Percentiles rank a stretch among this genome's conserved stretches.
Evolutionary conservation across 2,797 vertebrate genomes (phyloP).

Genomic region (Sardinella longiceps): DNA sequence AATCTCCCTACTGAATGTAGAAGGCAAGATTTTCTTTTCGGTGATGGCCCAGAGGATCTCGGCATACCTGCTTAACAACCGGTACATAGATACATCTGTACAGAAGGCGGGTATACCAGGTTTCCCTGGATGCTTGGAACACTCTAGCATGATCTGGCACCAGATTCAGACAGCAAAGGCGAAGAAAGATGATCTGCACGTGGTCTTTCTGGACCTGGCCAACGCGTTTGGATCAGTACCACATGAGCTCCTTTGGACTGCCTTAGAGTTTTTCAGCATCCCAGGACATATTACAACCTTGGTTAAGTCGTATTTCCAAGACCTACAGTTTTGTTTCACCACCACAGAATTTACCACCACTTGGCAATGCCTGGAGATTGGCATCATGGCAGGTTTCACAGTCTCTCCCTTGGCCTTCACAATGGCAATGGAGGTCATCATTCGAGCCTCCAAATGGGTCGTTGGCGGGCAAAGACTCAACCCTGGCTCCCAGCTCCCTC

Average conservation of each 20-base stretch:
- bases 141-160: slow-evolving; percentile 11
- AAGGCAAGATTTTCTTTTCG: slow-evolving; percentile 24
- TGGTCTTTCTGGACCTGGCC: too few relatives aligned
- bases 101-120: slow-evolving; percentile 23
- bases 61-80: slow-evolving; percentile 13
- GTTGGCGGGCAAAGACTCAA: neutral
- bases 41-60: neutral
- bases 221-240: slow-evolving; percentile 2
- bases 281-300: neutral
- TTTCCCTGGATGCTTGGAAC: neutral
- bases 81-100: slow-evolving; percentile 10
- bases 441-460: neutral
- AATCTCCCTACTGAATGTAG: neutral
- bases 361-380: slow-evolving; percentile 23
- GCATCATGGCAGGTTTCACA: slow-evolving; percentile 35
- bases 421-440: slow-evolving; percentile 34
- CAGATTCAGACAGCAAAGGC: neutral
- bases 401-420: slow-evolving; percentile 39
- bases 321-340: neutral
- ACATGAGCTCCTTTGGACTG: slow-evolving; percentile 7
- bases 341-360: slow-evolving; percentile 6
- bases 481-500: neutral
- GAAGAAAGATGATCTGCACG: too few relatives aligned
- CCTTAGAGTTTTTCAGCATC: neutral
- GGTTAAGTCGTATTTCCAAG: neutral